Base-by-base conservation (phyloP, 2,797 vertebrate species). In the Echeneis naucrates region DNA sequence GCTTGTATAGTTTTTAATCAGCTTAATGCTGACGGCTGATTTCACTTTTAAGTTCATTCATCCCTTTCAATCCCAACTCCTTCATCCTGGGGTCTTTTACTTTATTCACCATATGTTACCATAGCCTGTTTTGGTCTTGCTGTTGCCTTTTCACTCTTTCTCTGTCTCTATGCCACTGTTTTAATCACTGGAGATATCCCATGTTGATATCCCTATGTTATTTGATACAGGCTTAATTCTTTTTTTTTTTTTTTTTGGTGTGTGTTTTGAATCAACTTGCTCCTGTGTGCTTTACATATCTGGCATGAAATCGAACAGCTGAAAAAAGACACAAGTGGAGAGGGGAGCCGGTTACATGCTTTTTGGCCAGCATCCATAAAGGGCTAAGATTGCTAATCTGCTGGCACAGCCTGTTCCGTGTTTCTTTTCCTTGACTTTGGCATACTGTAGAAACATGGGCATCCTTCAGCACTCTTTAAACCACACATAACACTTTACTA, bases 231-330 rank as follows among this genome's bases (percentile, higher is more conserved):
- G 44, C 56, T 50, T 78, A 45, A 57, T 71, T 65, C 53, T 27
- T 72, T 52, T n/a, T n/a, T n/a, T n/a, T n/a, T n/a, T n/a, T 45
- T n/a, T n/a, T n/a, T n/a, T n/a, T n/a, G n/a, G n/a, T n/a, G n/a
- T n/a, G n/a, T n/a, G n/a, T n/a, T 10, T 23, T 44, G 50, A 80
- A 33, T 48, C 0, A 4, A 58, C 62, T 58, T 55, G 47, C 68
- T 80, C 58, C 80, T 63, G 79, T 77, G 57, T 72, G 68, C 86
- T 92, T 89, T 83, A 80, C 80, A 86, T 88, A 88, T 89, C 86
- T 84, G 79, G 74, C 81, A 71, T 84, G 64, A 80, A 86, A 89
- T 88, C 64, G 32, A 85, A 86, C 81, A 84, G 89, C 88, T 87
- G 77, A 70, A 85, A 80, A 83, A 87, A 82, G 83, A 71, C 68